A percentile compares a stretch with the other conserved stretches of the same genome.
Conservation (phyloP, 2,797 vertebrate genomes). For the Morelia viridis region DNA sequence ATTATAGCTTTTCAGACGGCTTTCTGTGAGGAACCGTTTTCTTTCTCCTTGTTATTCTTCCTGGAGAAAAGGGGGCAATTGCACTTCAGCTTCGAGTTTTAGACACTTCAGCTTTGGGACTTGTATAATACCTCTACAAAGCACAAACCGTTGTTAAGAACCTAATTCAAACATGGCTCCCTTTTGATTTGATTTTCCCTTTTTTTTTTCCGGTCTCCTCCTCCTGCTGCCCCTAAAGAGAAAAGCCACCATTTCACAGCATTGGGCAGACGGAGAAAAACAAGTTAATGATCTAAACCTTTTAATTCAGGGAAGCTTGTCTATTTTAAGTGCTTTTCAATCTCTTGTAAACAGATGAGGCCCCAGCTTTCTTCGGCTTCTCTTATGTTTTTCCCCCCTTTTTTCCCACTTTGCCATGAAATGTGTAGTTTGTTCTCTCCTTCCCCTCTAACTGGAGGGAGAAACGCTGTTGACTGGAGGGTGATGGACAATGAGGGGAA, state of each 20-base stretch:
- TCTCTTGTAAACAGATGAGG: conserved; percentile 72
- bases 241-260: conserved; percentile 84
- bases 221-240: conserved; percentile 54
- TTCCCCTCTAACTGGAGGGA: conserved; percentile 63
- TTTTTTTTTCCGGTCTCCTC: no score
- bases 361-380: conserved; percentile 71
- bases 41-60: conserved; percentile 73
- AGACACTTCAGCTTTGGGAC: conserved; percentile 75
- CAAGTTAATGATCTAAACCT: conserved; percentile 92
- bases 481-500: conserved; percentile 62
- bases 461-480: conserved; percentile 65
- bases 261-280: conserved; percentile 85
- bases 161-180: conserved; percentile 81
- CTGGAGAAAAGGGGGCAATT: conserved; percentile 77
- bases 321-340: conserved; percentile 76
- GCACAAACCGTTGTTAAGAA: conserved; percentile 80
- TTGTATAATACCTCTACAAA: conserved; percentile 81
- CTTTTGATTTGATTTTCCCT: conserved; percentile 69
- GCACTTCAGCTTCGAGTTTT: conserved; percentile 73
- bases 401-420: conserved; percentile 57
- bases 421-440: conserved; percentile 66
- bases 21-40: conserved; percentile 85
- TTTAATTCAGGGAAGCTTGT: conserved; percentile 75
- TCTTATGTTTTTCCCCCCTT: conserved; percentile 33
- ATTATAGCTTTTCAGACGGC: conserved; percentile 86